phyloP scores from a whole-genome alignment of 2,888 invertebrate genomes.

The Elysia crispata region DNA sequence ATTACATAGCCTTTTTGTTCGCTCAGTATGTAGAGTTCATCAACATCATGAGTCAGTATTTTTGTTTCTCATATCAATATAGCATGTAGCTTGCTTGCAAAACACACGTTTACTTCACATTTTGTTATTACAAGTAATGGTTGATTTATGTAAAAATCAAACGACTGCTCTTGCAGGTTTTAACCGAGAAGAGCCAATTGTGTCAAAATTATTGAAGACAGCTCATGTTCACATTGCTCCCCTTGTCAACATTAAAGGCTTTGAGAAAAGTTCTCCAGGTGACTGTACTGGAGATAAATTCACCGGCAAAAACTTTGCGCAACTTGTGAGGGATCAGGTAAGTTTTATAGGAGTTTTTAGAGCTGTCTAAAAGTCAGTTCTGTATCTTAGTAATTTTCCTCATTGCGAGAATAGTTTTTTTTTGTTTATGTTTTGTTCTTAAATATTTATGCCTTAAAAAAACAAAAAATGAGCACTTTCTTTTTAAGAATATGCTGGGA shows the following conservation, averaged over 20 bases:
- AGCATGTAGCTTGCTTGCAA: too few species aligned
- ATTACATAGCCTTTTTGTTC: too few species aligned
- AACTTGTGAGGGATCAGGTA: conserved; percentile 52
- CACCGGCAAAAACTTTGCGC: conserved; percentile 57
- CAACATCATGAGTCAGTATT: too few species aligned
- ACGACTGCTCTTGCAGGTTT: conserved; percentile 78
- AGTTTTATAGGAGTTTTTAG: not conserved
- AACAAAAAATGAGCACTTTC: not conserved
- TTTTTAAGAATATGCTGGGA: not conserved
- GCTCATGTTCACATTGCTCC: conserved; percentile 90
- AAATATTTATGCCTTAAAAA: not conserved
- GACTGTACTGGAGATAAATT: conserved; percentile 66
- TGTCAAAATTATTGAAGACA: conserved; percentile 83
- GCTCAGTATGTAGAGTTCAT: too few species aligned
- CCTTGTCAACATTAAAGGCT: conserved; percentile 81
- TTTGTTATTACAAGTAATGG: too few species aligned
- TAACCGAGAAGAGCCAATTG: conserved; percentile 83
- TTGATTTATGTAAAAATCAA: too few species aligned
- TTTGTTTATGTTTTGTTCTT: too few species aligned
- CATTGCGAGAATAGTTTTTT: too few species aligned
- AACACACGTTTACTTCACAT: too few species aligned
- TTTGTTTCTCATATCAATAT: too few species aligned
- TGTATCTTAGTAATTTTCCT: too few species aligned
- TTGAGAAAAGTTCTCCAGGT: conserved; percentile 72
- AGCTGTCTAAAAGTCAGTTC: too few species aligned